These are phyloP conservation scores for Mormyrus hasselquistii DNA, from an alignment of 2,797 vertebrate species.

Conservation along the genomic window DNA sequence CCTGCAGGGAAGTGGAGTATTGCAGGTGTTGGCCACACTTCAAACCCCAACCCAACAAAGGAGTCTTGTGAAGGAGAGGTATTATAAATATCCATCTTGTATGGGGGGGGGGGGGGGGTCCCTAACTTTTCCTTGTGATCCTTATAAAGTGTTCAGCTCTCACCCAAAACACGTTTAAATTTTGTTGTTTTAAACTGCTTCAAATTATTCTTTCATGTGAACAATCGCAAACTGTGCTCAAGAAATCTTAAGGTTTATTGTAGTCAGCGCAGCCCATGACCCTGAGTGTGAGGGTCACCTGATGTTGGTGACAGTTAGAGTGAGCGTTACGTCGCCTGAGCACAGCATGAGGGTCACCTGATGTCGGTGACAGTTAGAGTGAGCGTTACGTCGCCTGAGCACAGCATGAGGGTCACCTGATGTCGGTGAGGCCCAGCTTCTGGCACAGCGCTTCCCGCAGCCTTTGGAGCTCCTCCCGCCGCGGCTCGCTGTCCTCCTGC, in stretches of 20 bases:
- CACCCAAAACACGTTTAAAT: neutral
- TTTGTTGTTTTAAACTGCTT: neutral
- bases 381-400: too few relatives aligned
- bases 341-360: too few relatives aligned
- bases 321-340: too few relatives aligned
- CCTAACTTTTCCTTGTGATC: neutral
- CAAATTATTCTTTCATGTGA: neutral
- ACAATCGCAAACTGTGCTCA: neutral
- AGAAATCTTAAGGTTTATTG: neutral
- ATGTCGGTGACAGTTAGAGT: too few relatives aligned
- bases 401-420: slow-evolving; percentile 66
- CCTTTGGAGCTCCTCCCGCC: slow-evolving; percentile 74
- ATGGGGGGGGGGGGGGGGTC: neutral
- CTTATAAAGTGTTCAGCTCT: neutral
- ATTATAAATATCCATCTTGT: neutral
- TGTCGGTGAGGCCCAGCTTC: slow-evolving; percentile 74
- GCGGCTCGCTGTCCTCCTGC: slow-evolving; percentile 74
- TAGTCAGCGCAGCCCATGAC: neutral
- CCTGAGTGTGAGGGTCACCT: neutral
- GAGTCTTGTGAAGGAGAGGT: neutral
- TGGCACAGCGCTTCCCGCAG: slow-evolving; percentile 74
- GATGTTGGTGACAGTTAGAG: too few relatives aligned
- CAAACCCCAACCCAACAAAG: neutral
- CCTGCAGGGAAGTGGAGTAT: slow-evolving; percentile 52
- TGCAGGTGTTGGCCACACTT: slow-evolving; percentile 9